phyloP scores from a whole-genome alignment of 2,888 invertebrate genomes.

The Aphodius granarius region DNA sequence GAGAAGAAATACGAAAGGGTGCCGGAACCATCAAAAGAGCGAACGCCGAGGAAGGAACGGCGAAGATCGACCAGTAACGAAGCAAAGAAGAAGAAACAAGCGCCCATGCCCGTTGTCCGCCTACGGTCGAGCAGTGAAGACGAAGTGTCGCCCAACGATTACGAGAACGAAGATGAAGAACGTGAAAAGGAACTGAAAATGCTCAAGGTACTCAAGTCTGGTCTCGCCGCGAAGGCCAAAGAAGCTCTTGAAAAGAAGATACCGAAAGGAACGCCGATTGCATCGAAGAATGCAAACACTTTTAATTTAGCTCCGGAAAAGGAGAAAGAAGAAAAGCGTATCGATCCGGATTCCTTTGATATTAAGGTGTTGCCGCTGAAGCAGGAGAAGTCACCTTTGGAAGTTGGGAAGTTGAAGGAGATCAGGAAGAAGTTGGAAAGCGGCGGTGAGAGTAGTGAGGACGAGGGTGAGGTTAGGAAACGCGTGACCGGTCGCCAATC shows the following conservation, averaged over 20 bases:
- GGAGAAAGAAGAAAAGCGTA: constrained; percentile 30
- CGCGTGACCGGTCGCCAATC: constrained; percentile 44
- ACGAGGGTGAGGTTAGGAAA: constrained; percentile 34
- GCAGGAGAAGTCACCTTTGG: constrained; percentile 26
- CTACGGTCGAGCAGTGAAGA: constrained; percentile 60
- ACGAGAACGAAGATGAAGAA: constrained; percentile 58
- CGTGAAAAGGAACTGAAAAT: constrained; percentile 69
- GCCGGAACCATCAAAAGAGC: neutral
- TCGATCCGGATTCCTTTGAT: constrained; percentile 49
- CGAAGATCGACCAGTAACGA: neutral
- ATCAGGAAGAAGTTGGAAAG: constrained; percentile 41
- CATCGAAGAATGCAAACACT: neutral
- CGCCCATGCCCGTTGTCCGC: constrained; percentile 59
- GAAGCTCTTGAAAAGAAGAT: constrained; percentile 65
- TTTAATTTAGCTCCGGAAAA: neutral
- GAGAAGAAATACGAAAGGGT: neutral
- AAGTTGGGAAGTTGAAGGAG: constrained; percentile 24
- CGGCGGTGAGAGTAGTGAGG: constrained; percentile 34
- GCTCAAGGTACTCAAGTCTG: constrained; percentile 66
- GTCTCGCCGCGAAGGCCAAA: constrained; percentile 72
- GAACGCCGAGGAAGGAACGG: neutral
- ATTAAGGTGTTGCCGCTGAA: constrained; percentile 46
- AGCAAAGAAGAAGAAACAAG: constrained; percentile 23
- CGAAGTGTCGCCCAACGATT: constrained; percentile 54
- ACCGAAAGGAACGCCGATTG: too few relatives aligned